Evolutionary conservation across 2,797 vertebrate species (phyloP), one percentile per base, ranked within the genome.

Genomic region (Scarus forsteni): DNA sequence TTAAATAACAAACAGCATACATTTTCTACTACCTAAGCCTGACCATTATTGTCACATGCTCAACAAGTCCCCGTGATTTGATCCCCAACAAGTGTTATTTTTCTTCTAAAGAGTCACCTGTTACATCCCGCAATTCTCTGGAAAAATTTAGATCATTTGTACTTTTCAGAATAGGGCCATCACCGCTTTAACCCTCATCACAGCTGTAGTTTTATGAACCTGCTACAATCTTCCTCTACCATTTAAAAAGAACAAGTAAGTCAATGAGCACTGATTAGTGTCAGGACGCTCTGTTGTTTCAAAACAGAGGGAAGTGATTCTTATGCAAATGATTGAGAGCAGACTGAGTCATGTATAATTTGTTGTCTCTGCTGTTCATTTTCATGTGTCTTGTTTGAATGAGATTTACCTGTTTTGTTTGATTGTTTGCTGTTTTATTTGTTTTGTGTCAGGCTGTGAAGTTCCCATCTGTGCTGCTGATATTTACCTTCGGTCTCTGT

Each of bases 381-480:
- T 69, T 56, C 18, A 10, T 35, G 58, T 50, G 5, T 49, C 13
- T 45, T 27, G 15, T 19, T 5, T 72, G 19, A 36, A 60, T 42
- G 10, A 52, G 54, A 61, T 45, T 44, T 15, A 64, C 9, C 3
- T 2, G 60, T 60, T 36, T 15, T 16, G 52, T 6, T 13, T 16
- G 36, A 55, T 63, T 50, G 10, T 10, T 43, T 8, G 10, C 38
- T 64, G 66, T 1, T 35, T 44, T 65, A 43, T 65, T 27, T 8
- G n/a, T 58, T 63, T 60, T 10, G 16, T 35, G 7, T 73, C 15
- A n/a, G 27, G n/a, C 45, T 67, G 45, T 53, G 38, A 61, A 38
- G 65, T 80, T 76, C 75, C 77, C 75, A 74, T 75, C 80, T 84
- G 74, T 50, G 16, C 52, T 11, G 36, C 44, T 75, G 49, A 69